Base-by-base conservation (phyloP, 2,113 vertebrate species). In the Microcebus ravelobensis region DNA sequence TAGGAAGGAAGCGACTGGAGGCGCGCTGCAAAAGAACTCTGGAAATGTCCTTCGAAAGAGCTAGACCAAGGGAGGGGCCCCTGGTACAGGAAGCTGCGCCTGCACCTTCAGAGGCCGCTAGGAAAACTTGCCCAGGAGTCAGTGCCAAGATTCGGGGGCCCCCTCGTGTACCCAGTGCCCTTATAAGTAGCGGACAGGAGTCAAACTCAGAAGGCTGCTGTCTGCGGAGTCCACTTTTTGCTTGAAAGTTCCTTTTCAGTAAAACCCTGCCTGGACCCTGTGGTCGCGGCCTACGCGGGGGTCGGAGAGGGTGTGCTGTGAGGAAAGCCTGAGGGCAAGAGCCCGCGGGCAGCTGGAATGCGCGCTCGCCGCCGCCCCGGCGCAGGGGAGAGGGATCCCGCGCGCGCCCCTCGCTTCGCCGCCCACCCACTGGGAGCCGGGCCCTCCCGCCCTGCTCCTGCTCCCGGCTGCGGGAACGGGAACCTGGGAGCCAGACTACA, bases 301-400 rank as follows among this genome's bases (percentile, higher is more conserved):
- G 5, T 9, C 0, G 2, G 17, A 10, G 65, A n/a, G 18, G 18
- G 8, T 31, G 59, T 21, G 15, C 8, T 20, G 20, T 1, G 5
- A 6, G n/a, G 4, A 13, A 12, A 8, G 25, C 8, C 1, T 6
- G 8, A 25, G 8, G 13, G 29, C 4, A 8, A 55, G 17, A 15
- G 31, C 27, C 1, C 0, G 2, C 15, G 20, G 0, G 63, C 57
- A 5, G 2, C 12, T 0, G 8, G 25, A 18, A 8, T 39, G 17
- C 6, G 27, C 11, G 11, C 25, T 27, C 39, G 0, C 18, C 5
- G 2, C 39, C 1, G 36, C 48, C 21, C 0, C 4, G 13, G 18
- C 13, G 14, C 48, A 10, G 3, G 4, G 0, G 59, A 8, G 14
- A 27, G 23, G 9, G 8, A 14, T 70, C 70, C 0, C 6, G 8